Percentiles rank a stretch among this genome's conserved stretches.
phyloP scores from a whole-genome alignment of 2,797 vertebrate species.

The Centropyge bicolor region DNA sequence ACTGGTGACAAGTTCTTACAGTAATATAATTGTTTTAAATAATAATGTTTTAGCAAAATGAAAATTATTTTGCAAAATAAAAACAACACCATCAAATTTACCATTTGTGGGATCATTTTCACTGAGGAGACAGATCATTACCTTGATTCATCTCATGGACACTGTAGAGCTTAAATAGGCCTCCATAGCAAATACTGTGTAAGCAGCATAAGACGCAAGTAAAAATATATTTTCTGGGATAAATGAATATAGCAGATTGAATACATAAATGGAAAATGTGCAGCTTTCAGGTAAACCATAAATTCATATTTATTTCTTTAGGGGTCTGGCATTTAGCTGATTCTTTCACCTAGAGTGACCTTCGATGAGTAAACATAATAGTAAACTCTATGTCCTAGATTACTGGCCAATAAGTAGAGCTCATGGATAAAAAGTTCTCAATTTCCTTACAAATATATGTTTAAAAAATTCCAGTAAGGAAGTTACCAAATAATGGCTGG shows the following conservation, averaged over 20 bases:
- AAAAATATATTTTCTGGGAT: not conserved
- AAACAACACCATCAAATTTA: not conserved
- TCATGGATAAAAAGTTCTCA: not conserved
- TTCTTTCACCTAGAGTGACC: not conserved
- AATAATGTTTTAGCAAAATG: not conserved
- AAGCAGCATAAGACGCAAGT: not conserved
- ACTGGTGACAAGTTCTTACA: not conserved
- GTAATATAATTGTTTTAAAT: not conserved
- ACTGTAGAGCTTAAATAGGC: not conserved
- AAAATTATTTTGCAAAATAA: not conserved
- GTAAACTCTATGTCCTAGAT: constrained; percentile 5
- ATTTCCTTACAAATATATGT: not conserved
- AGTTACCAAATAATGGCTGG: not conserved
- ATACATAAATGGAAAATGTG: not conserved
- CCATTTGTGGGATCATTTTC: not conserved
- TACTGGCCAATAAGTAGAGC: not conserved
- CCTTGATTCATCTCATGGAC: not conserved
- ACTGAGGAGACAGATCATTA: not conserved
- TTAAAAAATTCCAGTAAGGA: not conserved
- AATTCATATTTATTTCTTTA: not conserved
- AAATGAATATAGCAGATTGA: not conserved
- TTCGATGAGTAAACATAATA: not conserved
- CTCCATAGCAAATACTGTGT: not conserved
- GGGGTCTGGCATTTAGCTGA: not conserved
- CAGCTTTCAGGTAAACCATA: not conserved